Conservation (phyloP, 2,888 invertebrate species). For the Atherix ibis region DNA sequence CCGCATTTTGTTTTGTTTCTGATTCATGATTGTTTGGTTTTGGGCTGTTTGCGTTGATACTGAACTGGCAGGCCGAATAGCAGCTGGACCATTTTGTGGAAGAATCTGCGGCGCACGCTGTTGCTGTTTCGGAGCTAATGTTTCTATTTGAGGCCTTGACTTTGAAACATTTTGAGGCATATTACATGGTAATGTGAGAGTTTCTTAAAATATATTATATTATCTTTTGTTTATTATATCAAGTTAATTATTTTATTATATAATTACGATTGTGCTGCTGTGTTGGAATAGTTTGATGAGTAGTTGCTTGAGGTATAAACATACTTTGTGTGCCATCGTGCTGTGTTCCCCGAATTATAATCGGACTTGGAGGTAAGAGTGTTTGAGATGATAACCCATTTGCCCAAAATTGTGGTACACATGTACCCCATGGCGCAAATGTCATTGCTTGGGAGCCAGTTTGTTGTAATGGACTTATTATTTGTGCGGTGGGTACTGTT, state of each 20-base stretch:
- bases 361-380: conserved; percentile 59
- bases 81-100: conserved; percentile 40
- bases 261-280: conserved; percentile 48
- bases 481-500: conserved; percentile 55
- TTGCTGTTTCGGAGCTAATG: conserved; percentile 35
- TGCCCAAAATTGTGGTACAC: conserved; percentile 57
- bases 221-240: conserved; percentile 2
- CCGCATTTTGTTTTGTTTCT: conserved; percentile 47
- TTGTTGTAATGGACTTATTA: conserved; percentile 56
- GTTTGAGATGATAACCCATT: conserved; percentile 54
- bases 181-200: conserved; percentile 26
- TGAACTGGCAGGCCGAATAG: conserved; percentile 60
- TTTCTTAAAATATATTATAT: conserved; percentile 22
- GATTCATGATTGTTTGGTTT: conserved; percentile 30
- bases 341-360: conserved; percentile 67
- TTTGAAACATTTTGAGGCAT: conserved; percentile 29
- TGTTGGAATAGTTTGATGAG: conserved; percentile 39
- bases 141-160: conserved; percentile 37
- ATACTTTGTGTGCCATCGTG: conserved; percentile 55
- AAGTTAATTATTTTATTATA: too few relatives aligned
- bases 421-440: conserved; percentile 63
- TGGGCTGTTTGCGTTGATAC: conserved; percentile 68
- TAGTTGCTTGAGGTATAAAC: conserved; percentile 59
- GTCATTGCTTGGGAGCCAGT: conserved; percentile 57
- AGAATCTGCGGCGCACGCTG: conserved; percentile 37